Base-by-base conservation (phyloP, 1,140 invertebrate genomes). In the Neomicropteryx cornuta region DNA sequence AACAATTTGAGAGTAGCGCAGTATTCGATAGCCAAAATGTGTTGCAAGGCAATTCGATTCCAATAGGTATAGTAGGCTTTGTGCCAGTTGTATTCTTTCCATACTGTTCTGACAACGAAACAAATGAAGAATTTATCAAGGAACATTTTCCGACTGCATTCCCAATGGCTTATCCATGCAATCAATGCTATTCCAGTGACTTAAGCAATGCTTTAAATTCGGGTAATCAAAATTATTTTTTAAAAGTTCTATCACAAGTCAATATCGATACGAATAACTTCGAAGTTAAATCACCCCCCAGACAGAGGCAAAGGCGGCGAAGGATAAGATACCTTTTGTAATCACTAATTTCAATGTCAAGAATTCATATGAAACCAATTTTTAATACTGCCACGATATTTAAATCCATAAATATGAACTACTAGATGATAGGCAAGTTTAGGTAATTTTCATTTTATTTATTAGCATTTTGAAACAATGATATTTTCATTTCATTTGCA, bases 11-110 rank as follows among this genome's bases (percentile, higher is more conserved):
- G n/a, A n/a, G n/a, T 46, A 19, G 34, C 40, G 31, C 33, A 41
- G 11, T 59, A 55, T 44, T 53, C 61, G n/a, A n/a, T n/a, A n/a
- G 31, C 56, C 57, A 22, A 56, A 60, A 21, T 59, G 63, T 48
- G 44, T 60, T 3, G 65, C 66, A 1, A n/a, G n/a, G n/a, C n/a
- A n/a, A n/a, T n/a, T n/a, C n/a, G n/a, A n/a, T n/a, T n/a, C 62
- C 68, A 20, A 60, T 58, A 30, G 67, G 62, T n/a, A 45, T 68
- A 11, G 56, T 75, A 24, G 73, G 70, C 21, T 73, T 73, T 38
- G 71, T 76, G 43, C 73, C 73, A 3, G 71, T 76, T 17, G 62
- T 76, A 11, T 74, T 75, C 38, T 62, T 72, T 49, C 73, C 73
- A 11, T 69, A 71, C 37, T 71, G 68, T 44, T 58, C 62, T 0